phyloP scores from a whole-genome alignment of 1,140 invertebrate genomes.

The Mercenaria mercenaria region DNA sequence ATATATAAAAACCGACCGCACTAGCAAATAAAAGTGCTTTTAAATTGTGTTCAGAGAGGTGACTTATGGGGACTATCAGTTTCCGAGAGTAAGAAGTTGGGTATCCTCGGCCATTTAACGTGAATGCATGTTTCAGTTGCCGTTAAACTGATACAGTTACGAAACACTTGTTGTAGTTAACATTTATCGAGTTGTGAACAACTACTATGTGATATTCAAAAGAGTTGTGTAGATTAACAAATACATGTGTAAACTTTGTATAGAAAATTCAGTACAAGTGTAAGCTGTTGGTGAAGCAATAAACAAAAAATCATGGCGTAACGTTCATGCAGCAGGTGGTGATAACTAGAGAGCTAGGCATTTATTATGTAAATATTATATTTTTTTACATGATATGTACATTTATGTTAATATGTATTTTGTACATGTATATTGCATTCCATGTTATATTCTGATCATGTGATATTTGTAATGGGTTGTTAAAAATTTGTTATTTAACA shows the following conservation, averaged over 20 bases:
- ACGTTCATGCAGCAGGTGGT: not conserved
- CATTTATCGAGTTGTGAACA: not conserved
- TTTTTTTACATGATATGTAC: not conserved
- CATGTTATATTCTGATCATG: slow-evolving; percentile 22
- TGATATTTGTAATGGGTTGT: slow-evolving; percentile 58
- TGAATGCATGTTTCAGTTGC: not conserved
- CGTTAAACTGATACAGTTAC: not conserved
- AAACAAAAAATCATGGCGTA: not conserved
- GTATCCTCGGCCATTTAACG: not conserved
- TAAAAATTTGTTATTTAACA: slow-evolving; percentile 34
- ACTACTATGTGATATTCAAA: not conserved
- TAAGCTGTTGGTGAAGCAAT: not conserved
- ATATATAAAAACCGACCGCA: not conserved
- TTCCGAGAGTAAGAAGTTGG: not conserved
- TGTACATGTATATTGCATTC: slow-evolving; percentile 38
- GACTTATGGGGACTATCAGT: not conserved
- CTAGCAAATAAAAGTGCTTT: not conserved
- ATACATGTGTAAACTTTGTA: not conserved
- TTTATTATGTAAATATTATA: slow-evolving; percentile 5
- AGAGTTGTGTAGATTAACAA: not conserved
- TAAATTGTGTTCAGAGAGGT: slow-evolving; percentile 15
- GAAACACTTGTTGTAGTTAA: not conserved
- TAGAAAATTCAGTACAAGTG: too few species aligned
- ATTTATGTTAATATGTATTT: slow-evolving; percentile 9
- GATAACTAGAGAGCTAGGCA: not conserved